Evolutionary conservation across 2,888 invertebrate genomes (phyloP), one percentile per base, ranked within the genome.

Genomic region (Drosophila paramelanica): DNA sequence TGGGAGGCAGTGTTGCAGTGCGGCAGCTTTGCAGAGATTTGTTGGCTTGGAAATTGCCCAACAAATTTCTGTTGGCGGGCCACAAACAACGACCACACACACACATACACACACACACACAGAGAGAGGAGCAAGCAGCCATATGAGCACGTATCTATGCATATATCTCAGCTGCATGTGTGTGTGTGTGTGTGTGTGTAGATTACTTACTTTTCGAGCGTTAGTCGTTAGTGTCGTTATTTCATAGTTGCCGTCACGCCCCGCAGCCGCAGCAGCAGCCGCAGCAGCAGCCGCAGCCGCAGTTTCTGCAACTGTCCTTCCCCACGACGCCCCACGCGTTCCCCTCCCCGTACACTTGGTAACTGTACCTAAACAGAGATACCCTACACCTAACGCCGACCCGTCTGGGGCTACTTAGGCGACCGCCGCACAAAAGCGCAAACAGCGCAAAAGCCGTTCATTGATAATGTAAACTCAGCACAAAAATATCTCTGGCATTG

Each of bases 31-130:
- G 89, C 83, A 86, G 84, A 89, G 85, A 89, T 87, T 85, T 85
- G 88, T 87, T 88, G 84, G 89, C 89, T 85, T 89, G 84, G 89
- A 85, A 89, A 85, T 89, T 89, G 88, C 81, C 85, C 85, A 85
- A 89, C 89, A 85, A 85, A 85, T 85, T 85, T 89, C 89, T 83
- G 81, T 87, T 81, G 78, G 81, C 81, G 81, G 75, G 51, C 88
- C 89, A 87, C 89, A 86, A 87, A 70, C 87, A 72, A 78, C 88
- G 66, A 67, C 65, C 51, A 43, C 39, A 58, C 50, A 57, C 52
- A 38, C 50, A 50, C n/a, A 49, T n/a, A 59, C 33, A 52, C 25
- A 49, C 31, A 23, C 13, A 64, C 13, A 49, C 2, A 38, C 8
- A 25, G 3, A 33, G 5, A 25, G 13, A n/a, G 7, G 33, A 10